A percentile compares a stretch with the other conserved stretches of the same genome.
These are phyloP conservation scores for Tyto alba DNA, from an alignment of 2,113 vertebrate genomes.

Conservation along the genomic window DNA sequence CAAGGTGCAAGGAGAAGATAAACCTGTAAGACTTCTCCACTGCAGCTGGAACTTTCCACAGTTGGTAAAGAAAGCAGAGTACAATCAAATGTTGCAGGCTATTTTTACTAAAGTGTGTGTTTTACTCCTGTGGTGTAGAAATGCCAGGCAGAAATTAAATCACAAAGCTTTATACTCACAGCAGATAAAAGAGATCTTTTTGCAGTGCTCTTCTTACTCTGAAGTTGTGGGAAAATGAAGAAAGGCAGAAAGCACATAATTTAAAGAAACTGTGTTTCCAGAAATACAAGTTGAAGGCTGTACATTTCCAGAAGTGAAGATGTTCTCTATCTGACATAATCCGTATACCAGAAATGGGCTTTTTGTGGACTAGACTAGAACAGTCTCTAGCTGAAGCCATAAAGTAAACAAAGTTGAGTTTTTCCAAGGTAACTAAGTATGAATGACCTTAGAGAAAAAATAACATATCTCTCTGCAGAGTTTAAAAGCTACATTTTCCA, in stretches of 20 bases:
- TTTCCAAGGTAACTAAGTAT: constrained; percentile 11
- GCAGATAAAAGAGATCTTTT: not conserved
- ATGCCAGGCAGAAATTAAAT: not conserved
- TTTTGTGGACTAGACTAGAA: not conserved
- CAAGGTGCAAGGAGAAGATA: not conserved
- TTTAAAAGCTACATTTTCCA: constrained; percentile 11
- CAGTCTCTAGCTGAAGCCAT: not conserved
- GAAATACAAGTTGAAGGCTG: not conserved
- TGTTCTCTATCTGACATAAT: not conserved
- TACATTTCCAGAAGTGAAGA: not conserved
- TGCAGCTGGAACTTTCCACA: not conserved
- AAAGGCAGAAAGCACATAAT: not conserved
- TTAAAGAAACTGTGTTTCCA: not conserved
- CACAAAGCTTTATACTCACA: not conserved
- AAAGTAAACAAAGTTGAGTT: not conserved
- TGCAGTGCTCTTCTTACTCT: not conserved
- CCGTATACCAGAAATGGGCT: not conserved
- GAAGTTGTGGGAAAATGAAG: not conserved
- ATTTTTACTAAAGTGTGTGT: not conserved
- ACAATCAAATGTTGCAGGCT: not conserved
- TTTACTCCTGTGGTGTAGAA: not conserved
- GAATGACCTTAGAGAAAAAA: constrained; percentile 2
- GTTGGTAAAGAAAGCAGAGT: not conserved
- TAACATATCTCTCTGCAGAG: not conserved
- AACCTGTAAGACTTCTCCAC: not conserved